These are phyloP conservation scores for Lasioglossum lativentre DNA, from an alignment of 2,888 invertebrate genomes.

Conservation along the genomic window DNA sequence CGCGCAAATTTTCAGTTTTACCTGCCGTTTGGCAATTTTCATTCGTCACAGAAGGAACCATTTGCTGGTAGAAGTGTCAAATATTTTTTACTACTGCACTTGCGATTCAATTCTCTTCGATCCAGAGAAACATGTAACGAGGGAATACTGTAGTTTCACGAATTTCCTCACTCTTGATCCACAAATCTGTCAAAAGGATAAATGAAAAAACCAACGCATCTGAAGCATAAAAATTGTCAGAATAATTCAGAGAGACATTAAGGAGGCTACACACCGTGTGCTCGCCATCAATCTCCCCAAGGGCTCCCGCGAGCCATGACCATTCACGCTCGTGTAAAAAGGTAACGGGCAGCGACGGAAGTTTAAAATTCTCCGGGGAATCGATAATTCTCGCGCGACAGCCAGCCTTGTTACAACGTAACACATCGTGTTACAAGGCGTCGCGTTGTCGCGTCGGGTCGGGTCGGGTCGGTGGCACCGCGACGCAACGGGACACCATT, in stretches of 20 bases:
- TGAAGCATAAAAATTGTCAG: not conserved
- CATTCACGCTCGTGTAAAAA: not conserved
- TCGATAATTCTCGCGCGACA: constrained; percentile 9
- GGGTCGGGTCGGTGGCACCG: not conserved
- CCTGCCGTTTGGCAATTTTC: not conserved
- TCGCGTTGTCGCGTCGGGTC: not conserved
- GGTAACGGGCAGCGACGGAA: not conserved
- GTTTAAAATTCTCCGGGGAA: not conserved
- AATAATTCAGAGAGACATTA: not conserved
- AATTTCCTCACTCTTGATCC: not conserved
- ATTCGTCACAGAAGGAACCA: not conserved
- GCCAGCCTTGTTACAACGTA: not conserved
- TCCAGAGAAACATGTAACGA: not conserved
- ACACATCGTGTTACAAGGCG: constrained; percentile 34
- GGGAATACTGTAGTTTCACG: not conserved
- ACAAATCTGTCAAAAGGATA: not conserved
- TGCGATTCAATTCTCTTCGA: too few relatives aligned
- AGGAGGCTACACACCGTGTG: not conserved
- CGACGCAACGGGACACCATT: constrained; percentile 22
- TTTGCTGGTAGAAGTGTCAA: not conserved
- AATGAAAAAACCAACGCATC: not conserved
- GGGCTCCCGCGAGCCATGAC: not conserved
- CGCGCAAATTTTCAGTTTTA: not conserved
- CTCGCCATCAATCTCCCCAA: not conserved
- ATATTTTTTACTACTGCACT: too few relatives aligned